Percentiles rank a stretch among this genome's conserved stretches.
phyloP scores from a whole-genome alignment of 2,888 invertebrate species.

The Beris chalybata region DNA sequence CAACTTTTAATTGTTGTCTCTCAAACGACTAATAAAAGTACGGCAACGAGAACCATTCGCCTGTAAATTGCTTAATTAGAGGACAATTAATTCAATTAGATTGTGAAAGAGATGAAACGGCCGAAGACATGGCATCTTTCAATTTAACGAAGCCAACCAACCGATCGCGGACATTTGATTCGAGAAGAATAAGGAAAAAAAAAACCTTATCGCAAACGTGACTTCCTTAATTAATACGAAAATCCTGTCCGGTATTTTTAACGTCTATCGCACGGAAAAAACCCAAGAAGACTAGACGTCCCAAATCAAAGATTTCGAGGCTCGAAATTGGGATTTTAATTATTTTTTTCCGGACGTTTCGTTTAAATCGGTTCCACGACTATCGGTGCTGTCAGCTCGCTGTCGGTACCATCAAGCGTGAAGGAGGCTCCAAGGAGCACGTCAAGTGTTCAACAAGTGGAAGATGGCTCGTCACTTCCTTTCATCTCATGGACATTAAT shows the following conservation, averaged over 20 bases:
- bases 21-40: neutral
- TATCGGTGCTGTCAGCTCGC: too few relatives aligned
- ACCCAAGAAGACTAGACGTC: too few relatives aligned
- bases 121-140: constrained; percentile 8
- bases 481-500: constrained; percentile 26
- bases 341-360: too few relatives aligned
- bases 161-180: neutral
- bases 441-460: constrained; percentile 32
- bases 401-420: constrained; percentile 14
- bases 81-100: constrained; percentile 25
- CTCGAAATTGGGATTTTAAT: too few relatives aligned
- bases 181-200: neutral
- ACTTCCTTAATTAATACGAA: too few relatives aligned
- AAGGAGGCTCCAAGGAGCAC: constrained; percentile 12
- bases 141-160: constrained; percentile 15
- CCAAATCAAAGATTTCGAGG: too few relatives aligned
- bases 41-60: neutral
- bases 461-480: constrained; percentile 25
- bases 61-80: constrained; percentile 26
- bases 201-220: constrained; percentile 10
- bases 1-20: constrained; percentile 10
- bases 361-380: too few relatives aligned
- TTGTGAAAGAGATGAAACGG: constrained; percentile 2
- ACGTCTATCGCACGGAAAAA: too few relatives aligned
- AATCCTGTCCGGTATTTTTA: too few relatives aligned